Conservation (phyloP, 2,113 vertebrate genomes). For the Pao palembangensis region DNA sequence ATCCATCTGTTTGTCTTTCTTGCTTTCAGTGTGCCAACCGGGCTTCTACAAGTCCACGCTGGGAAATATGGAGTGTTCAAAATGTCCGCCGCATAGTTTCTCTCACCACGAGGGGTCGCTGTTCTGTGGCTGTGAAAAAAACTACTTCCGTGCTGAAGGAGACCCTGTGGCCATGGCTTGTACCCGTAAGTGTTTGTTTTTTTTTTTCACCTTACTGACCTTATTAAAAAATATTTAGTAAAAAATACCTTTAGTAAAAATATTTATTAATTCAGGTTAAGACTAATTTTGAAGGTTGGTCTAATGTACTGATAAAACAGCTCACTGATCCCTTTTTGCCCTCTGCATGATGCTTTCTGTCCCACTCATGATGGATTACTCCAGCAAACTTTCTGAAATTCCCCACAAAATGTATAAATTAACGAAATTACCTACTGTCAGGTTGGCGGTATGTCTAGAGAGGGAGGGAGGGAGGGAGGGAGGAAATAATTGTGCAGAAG, state of each 20-base stretch:
- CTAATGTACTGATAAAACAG: not conserved
- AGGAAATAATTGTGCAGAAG: slow-evolving; percentile 1
- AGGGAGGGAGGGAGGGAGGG: slow-evolving; percentile 24
- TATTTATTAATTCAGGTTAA: too few relatives aligned
- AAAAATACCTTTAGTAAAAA: too few relatives aligned
- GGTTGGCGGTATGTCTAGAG: slow-evolving; percentile 57
- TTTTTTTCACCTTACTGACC: not conserved
- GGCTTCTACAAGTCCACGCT: slow-evolving; percentile 93
- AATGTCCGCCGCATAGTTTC: slow-evolving; percentile 94
- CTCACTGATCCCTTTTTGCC: slow-evolving; percentile 6
- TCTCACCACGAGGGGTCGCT: slow-evolving; percentile 86
- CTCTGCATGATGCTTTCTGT: slow-evolving; percentile 28
- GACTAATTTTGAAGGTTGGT: too few relatives aligned
- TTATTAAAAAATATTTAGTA: not conserved
- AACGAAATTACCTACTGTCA: slow-evolving; percentile 66
- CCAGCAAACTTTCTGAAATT: slow-evolving; percentile 60
- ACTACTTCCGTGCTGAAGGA: slow-evolving; percentile 93
- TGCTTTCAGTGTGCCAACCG: slow-evolving; percentile 82
- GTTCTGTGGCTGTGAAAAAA: slow-evolving; percentile 94
- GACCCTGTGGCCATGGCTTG: slow-evolving; percentile 97
- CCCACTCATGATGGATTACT: slow-evolving; percentile 55
- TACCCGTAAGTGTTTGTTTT: slow-evolving; percentile 81
- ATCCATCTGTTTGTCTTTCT: slow-evolving; percentile 45
- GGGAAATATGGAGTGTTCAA: slow-evolving; percentile 88
- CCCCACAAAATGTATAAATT: slow-evolving; percentile 62